Conservation (phyloP, 2,797 vertebrate genomes). For the Oryzias dopingdopingensis region DNA sequence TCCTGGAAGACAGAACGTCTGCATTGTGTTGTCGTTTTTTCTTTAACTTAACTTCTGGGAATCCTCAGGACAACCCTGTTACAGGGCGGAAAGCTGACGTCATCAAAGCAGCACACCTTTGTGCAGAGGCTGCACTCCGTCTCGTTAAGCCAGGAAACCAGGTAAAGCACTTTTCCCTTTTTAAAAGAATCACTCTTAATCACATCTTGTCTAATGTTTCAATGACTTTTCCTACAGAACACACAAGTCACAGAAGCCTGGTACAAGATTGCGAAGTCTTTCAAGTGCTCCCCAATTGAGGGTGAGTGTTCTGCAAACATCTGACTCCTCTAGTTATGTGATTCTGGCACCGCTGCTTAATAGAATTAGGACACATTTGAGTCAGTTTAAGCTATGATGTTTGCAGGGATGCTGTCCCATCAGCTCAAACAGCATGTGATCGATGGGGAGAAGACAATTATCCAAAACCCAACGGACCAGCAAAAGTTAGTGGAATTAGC, state of each 20-base stretch:
- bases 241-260: constrained; percentile 96
- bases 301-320: constrained; percentile 72
- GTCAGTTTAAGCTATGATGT: constrained; percentile 20
- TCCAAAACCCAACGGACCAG: constrained; percentile 96
- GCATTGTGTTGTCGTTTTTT: not conserved
- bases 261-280: constrained; percentile 98
- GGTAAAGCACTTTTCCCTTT: constrained; percentile 63
- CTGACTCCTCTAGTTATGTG: too few species aligned
- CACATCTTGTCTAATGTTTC: not conserved
- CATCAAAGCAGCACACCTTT: constrained; percentile 91
- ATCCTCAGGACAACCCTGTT: constrained; percentile 84
- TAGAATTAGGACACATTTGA: constrained; percentile 7
- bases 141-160: constrained; percentile 97
- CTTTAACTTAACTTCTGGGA: not conserved
- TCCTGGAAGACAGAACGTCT: not conserved
- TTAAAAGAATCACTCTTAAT: fast-evolving
- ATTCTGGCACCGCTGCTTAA: not conserved
- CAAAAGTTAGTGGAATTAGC: constrained; percentile 81
- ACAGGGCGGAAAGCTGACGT: constrained; percentile 93
- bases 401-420: constrained; percentile 93
- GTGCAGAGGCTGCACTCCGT: constrained; percentile 93
- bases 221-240: constrained; percentile 77
- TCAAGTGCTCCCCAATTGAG: constrained; percentile 95
- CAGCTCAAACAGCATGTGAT: constrained; percentile 97
- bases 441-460: constrained; percentile 97